Conservation (phyloP, 2,113 vertebrate species). For the Mesocricetus auratus region DNA sequence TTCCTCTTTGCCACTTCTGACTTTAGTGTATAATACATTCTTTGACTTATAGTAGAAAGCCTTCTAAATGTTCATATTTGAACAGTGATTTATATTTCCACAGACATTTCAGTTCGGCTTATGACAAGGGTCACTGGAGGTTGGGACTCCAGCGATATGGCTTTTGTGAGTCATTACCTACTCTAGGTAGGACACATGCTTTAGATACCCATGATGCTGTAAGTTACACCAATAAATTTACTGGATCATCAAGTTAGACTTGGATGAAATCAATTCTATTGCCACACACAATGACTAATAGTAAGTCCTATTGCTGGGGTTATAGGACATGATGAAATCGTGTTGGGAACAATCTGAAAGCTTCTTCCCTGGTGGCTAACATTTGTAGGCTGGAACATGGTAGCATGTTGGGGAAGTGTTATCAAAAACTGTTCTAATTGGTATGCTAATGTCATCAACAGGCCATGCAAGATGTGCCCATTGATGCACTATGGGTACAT, state of each 20-base stretch:
- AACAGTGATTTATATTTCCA: neutral
- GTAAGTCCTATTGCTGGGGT: neutral
- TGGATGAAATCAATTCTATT: neutral
- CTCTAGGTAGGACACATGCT: neutral
- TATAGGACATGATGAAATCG: no score
- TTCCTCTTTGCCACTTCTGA: neutral
- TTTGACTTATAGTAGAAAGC: neutral
- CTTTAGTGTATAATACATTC: neutral
- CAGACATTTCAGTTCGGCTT: neutral
- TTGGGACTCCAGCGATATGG: no score
- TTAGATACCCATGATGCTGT: neutral
- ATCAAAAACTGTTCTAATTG: neutral
- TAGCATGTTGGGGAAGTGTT: neutral
- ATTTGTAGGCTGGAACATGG: neutral
- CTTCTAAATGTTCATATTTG: neutral
- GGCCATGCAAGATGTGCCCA: neutral
- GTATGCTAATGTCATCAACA: neutral
- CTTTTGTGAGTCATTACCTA: neutral
- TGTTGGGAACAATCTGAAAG: neutral
- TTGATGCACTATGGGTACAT: neutral
- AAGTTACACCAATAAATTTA: neutral
- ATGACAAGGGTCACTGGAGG: neutral
- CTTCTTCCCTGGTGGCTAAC: neutral
- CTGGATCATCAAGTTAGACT: neutral
- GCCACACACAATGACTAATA: neutral